Conservation (phyloP, 2,113 vertebrate genomes). For the Oxygymnocypris stewartii region DNA sequence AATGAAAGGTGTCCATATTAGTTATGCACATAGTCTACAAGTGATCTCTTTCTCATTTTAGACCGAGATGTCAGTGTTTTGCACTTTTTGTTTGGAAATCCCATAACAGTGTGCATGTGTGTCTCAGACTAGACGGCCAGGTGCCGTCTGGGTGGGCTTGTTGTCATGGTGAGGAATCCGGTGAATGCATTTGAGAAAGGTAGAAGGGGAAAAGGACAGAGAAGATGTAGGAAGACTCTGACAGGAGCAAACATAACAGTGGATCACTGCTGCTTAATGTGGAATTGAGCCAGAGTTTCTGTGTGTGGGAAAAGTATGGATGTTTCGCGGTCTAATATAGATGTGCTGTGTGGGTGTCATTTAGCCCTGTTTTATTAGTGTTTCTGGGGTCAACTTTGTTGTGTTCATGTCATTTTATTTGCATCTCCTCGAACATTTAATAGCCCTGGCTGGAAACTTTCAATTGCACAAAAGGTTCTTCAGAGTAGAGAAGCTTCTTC, state of each 20-base stretch:
- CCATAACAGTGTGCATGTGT: background rate
- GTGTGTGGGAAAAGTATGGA: constrained; percentile 17
- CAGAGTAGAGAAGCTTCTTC: background rate
- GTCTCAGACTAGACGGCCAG: constrained; percentile 23
- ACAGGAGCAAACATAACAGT: constrained; percentile 60
- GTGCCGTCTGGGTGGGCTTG: constrained; percentile 39
- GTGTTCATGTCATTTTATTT: background rate
- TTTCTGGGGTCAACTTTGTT: background rate
- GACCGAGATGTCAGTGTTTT: background rate
- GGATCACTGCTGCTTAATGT: constrained; percentile 6
- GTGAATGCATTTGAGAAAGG: constrained; percentile 49
- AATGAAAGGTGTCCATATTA: background rate
- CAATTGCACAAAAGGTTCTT: background rate
- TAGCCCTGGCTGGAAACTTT: too few relatives aligned
- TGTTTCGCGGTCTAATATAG: background rate
- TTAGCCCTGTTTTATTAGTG: background rate
- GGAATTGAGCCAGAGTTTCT: too few relatives aligned
- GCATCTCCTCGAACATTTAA: too few relatives aligned
- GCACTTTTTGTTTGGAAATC: constrained; percentile 15
- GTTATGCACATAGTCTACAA: background rate
- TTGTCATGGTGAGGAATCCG: constrained; percentile 36
- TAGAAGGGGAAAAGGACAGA: constrained; percentile 55
- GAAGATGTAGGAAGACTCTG: constrained; percentile 61
- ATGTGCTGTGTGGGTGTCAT: background rate
- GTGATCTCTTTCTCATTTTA: background rate